Evolutionary conservation across 2,113 vertebrate genomes (phyloP).

Genomic region (Scytalopus superciliaris): DNA sequence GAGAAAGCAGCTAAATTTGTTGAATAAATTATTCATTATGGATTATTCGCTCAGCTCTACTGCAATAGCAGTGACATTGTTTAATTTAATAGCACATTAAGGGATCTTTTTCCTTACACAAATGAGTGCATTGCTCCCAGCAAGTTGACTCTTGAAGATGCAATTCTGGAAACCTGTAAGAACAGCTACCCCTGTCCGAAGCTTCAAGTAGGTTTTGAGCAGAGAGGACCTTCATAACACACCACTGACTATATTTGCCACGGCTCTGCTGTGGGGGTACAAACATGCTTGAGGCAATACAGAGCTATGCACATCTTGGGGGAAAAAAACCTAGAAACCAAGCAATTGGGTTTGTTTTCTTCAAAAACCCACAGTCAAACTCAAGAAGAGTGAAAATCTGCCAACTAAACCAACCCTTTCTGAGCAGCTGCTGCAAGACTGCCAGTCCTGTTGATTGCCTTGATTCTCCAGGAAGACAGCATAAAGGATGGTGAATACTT

Average conservation of each 20-base stretch:
- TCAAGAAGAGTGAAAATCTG: neutral
- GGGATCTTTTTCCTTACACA: constrained; percentile 67
- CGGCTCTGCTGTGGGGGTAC: neutral
- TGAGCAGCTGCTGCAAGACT: neutral
- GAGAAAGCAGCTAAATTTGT: constrained; percentile 73
- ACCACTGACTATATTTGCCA: neutral
- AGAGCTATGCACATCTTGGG: neutral
- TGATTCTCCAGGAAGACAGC: neutral
- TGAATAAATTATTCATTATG: constrained; percentile 74
- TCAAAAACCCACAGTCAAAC: neutral
- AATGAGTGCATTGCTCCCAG: constrained; percentile 68
- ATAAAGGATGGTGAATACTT: neutral
- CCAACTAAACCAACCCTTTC: neutral
- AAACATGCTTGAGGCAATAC: neutral
- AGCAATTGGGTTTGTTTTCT: neutral
- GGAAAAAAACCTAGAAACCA: neutral
- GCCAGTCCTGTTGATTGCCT: neutral
- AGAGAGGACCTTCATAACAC: neutral
- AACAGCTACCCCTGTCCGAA: constrained; percentile 7
- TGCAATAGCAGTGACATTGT: constrained; percentile 70
- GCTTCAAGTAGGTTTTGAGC: neutral
- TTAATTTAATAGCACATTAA: constrained; percentile 74
- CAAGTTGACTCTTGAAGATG: constrained; percentile 59
- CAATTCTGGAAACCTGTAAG: constrained; percentile 30
- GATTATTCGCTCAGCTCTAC: constrained; percentile 71